phyloP scores from a whole-genome alignment of 2,888 invertebrate species.

The Zonitis immaculata region DNA sequence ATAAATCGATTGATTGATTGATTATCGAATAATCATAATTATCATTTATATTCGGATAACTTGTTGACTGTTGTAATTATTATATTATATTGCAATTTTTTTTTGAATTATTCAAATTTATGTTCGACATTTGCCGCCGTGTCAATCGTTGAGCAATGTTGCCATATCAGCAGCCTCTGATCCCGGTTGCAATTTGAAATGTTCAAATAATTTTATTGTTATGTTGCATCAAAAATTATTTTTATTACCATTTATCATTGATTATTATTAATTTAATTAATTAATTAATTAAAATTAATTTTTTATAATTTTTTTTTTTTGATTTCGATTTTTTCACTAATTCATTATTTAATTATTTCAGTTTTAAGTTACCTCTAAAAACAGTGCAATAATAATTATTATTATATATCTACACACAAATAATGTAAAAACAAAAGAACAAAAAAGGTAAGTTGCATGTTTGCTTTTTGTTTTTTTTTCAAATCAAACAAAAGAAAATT shows the following conservation, averaged over 20 bases:
- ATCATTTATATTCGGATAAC: too few species aligned
- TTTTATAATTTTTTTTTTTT: constrained; percentile 11
- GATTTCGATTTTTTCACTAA: constrained; percentile 41
- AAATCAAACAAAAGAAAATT: too few species aligned
- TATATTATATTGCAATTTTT: too few species aligned
- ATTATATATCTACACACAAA: constrained; percentile 28
- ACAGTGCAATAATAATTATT: constrained; percentile 41
- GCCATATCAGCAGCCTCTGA: too few species aligned
- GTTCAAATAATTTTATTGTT: neutral
- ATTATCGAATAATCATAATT: too few species aligned
- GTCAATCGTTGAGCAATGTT: too few species aligned
- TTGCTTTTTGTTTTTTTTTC: too few species aligned
- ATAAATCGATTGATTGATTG: too few species aligned
- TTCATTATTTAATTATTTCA: constrained; percentile 48
- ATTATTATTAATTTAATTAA: neutral
- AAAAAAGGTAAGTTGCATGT: constrained; percentile 8
- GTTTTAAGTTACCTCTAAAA: constrained; percentile 50
- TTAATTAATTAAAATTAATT: neutral
- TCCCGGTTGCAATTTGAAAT: too few species aligned
- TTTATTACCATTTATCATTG: neutral
- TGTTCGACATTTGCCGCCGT: too few species aligned
- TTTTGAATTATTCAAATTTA: too few species aligned
- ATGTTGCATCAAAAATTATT: neutral
- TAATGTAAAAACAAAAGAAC: constrained; percentile 7
- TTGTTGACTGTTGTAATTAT: too few species aligned